Conservation (phyloP, 2,888 invertebrate species). For the Rhyacophila evoluta region DNA sequence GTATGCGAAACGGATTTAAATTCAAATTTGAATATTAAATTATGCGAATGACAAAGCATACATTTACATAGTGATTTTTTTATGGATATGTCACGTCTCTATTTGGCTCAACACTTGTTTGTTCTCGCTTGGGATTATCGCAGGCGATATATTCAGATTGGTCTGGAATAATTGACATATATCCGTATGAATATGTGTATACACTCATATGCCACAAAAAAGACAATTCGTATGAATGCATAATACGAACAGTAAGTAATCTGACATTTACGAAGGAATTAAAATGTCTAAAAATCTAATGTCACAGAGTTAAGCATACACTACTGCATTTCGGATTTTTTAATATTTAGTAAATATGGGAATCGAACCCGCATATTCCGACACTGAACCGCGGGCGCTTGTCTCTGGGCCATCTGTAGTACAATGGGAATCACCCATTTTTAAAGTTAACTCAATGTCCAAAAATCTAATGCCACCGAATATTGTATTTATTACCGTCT, state of each 20-base stretch:
- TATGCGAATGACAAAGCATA: conserved; percentile 47
- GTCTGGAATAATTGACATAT: conserved; percentile 5
- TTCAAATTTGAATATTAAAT: conserved; percentile 48
- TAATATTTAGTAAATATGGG: too few species aligned
- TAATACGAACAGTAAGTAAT: neutral
- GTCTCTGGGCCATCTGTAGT: too few species aligned
- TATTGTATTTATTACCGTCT: too few species aligned
- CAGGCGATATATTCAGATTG: conserved; percentile 33
- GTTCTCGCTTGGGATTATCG: conserved; percentile 42
- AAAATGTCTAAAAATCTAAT: too few species aligned
- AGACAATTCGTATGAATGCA: neutral
- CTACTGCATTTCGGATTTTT: neutral
- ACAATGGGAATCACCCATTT: too few species aligned
- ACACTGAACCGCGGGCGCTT: too few species aligned
- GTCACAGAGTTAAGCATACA: too few species aligned
- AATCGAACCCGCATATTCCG: too few species aligned
- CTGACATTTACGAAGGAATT: neutral
- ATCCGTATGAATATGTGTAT: conserved; percentile 34
- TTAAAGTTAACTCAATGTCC: too few species aligned
- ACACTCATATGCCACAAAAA: neutral
- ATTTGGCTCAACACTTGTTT: conserved; percentile 48
- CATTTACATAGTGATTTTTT: conserved; percentile 43
- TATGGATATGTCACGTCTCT: conserved; percentile 37
- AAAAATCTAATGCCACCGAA: too few species aligned
- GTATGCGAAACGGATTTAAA: conserved; percentile 44